Evolutionary conservation across 1,140 invertebrate genomes (phyloP), one percentile per base, ranked within the genome.

Genomic region (Zaprionus gabonicus): DNA sequence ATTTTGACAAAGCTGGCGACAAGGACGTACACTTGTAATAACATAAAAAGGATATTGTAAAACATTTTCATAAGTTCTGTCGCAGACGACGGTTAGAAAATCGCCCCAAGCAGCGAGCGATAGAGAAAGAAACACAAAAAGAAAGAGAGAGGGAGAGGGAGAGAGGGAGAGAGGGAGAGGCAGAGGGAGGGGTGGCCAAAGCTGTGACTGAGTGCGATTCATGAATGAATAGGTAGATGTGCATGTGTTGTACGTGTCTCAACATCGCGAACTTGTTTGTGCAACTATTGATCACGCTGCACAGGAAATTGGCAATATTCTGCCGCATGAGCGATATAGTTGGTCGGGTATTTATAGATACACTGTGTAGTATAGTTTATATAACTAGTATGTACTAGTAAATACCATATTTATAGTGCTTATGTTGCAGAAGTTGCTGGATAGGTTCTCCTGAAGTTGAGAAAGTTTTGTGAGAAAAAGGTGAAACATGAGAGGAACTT

Each of bases 1-100:
- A 91, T 84, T 87, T 82, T 92, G 91, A 91, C 86, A 91, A 92
- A 91, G 86, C 81, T 91, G 91, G 77, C 91, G 91, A 92, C 91
- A 92, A 92, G 86, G 82, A 91, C 91, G 71, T 84, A 90, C 85
- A 88, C 77, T 84, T 91, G 91, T 92, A 92, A 92, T 92, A 92
- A 92, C 91, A 92, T 91, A 90, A 92, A 91, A 92, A 92, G 91
- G 91, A 92, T 92, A 92, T 92, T 92, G 91, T 92, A 91, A 88
- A 92, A 92, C 91, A 92, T 92, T 92, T 92, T 92, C 91, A 92
- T 92, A 92, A 92, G 91, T 91, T 88, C 81, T 79, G 71, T 46
- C 56, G 34, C 49, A 36, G 28, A 55, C 46, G 36, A 49, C 46
- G 64, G 51, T 44, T 66, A 62, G 67, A 60, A 31, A 60, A 36